phyloP scores from a whole-genome alignment of 1,140 invertebrate species.

The Apis florea region DNA sequence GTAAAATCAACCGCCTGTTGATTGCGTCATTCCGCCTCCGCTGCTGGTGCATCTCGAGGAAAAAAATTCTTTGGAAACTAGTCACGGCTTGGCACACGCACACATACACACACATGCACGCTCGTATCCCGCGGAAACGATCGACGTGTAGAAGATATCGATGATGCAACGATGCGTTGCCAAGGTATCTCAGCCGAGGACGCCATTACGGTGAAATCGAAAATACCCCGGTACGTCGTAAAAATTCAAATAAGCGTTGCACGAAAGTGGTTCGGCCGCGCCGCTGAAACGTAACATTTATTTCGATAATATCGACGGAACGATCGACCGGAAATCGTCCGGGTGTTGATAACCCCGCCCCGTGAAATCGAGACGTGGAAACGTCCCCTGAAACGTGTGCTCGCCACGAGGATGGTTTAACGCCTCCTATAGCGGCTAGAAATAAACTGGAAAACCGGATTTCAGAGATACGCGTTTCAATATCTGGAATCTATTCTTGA shows the following conservation, averaged over 20 bases:
- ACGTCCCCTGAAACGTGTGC: background rate
- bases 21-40: background rate
- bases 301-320: conserved; percentile 10
- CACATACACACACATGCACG: background rate
- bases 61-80: conserved; percentile 31
- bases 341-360: background rate
- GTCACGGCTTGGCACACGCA: background rate
- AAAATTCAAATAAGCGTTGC: background rate
- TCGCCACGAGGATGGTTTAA: background rate
- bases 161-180: conserved; percentile 26
- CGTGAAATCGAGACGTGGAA: background rate
- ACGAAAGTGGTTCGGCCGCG: background rate
- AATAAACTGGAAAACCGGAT: background rate
- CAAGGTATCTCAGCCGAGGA: conserved; percentile 7
- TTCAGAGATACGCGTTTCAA: background rate
- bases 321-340: background rate
- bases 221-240: conserved; percentile 1
- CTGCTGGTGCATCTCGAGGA: background rate
- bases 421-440: background rate
- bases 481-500: background rate
- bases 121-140: background rate
- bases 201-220: conserved; percentile 1
- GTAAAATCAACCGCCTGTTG: conserved; percentile 4
- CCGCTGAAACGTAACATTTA: conserved; percentile 1
- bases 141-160: conserved; percentile 9